These are phyloP conservation scores for Artibeus jamaicensis DNA, from an alignment of 2,797 vertebrate genomes.

Conservation along the genomic window DNA sequence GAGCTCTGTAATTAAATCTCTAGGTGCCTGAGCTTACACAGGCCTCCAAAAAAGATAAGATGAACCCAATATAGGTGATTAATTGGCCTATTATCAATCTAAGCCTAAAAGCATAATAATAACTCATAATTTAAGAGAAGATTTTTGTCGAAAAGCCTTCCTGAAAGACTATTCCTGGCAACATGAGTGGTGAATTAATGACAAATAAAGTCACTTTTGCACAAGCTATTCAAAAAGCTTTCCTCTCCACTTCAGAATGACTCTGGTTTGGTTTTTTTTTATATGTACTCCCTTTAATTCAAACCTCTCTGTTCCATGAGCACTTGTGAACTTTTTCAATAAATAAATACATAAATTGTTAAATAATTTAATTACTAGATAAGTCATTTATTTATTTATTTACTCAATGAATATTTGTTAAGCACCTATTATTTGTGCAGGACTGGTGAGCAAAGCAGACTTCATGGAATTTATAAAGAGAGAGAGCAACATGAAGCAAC, in stretches of 20 bases:
- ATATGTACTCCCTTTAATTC: background rate
- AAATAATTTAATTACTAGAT: background rate
- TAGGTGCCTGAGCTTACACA: slow-evolving; percentile 11
- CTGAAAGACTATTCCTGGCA: background rate
- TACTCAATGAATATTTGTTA: background rate
- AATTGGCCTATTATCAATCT: slow-evolving; percentile 31
- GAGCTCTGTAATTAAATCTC: slow-evolving; percentile 67
- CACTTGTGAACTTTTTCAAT: background rate
- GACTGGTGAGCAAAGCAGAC: background rate
- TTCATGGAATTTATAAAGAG: background rate
- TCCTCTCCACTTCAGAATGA: background rate
- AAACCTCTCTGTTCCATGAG: background rate
- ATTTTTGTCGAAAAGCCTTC: slow-evolving; percentile 57
- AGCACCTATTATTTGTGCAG: background rate
- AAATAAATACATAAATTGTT: background rate
- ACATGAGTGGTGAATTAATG: background rate
- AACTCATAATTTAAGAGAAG: slow-evolving; percentile 38
- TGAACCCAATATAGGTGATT: slow-evolving; percentile 33
- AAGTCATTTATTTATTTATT: background rate
- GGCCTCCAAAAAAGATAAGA: slow-evolving; percentile 51
- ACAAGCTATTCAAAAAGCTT: background rate
- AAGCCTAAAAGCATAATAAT: slow-evolving; percentile 42
- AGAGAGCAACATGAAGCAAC: background rate
- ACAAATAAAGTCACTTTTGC: slow-evolving; percentile 2
- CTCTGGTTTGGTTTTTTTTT: background rate